Conservation (phyloP, 2,113 vertebrate species). For the Rutilus rutilus region DNA sequence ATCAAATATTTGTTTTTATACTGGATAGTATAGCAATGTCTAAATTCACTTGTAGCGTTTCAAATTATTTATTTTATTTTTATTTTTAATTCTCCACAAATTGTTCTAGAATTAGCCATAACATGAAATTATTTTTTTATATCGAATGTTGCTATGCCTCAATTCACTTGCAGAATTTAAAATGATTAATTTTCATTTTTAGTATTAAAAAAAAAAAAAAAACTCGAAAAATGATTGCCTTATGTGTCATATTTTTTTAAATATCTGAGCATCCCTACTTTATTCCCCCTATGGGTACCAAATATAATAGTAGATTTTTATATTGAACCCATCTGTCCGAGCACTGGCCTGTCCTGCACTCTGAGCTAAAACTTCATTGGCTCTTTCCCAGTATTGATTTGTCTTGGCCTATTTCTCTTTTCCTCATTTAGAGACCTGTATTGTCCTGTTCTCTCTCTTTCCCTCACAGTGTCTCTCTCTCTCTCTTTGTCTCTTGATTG, state of each 20-base stretch:
- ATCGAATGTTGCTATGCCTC: neutral
- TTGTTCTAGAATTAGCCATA: neutral
- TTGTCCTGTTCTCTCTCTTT: neutral
- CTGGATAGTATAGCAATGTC: neutral
- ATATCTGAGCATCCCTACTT: neutral
- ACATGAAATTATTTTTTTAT: neutral
- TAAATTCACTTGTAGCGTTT: neutral
- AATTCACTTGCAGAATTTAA: neutral
- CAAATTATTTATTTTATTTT: neutral
- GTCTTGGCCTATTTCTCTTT: constrained; percentile 7
- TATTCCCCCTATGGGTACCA: neutral
- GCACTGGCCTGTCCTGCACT: neutral
- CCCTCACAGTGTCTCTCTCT: neutral
- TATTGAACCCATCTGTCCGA: constrained; percentile 11
- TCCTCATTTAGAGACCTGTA: constrained; percentile 25
- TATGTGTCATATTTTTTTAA: neutral
- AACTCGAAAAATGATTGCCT: too few species aligned
- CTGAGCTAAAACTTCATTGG: neutral
- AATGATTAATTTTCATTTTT: neutral
- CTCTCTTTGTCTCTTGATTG: constrained; percentile 19
- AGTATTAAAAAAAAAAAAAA: too few species aligned
- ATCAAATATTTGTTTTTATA: neutral
- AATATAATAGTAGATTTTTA: constrained; percentile 2
- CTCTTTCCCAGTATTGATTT: constrained; percentile 22
- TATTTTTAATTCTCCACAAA: neutral